Base-by-base conservation (phyloP, 2,113 vertebrate genomes). In the Pelmatolapia mariae region DNA sequence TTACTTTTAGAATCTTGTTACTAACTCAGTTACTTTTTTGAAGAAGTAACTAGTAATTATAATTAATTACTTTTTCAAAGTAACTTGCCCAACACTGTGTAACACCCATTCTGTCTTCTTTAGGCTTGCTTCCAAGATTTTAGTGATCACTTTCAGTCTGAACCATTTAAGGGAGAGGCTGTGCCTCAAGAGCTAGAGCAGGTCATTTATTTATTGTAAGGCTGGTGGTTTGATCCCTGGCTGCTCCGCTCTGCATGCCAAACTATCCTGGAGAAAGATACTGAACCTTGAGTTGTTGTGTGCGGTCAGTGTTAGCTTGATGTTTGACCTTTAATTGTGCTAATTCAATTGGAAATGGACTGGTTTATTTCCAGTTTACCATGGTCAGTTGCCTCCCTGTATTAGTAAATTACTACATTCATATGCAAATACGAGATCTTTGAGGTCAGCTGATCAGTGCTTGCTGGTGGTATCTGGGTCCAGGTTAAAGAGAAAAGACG, bases 71-170 rank as follows among this genome's bases (percentile, higher is more conserved):
- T n/a, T n/a, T n/a, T n/a, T n/a, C n/a, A n/a, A n/a, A n/a, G n/a
- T n/a, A n/a, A n/a, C n/a, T n/a, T n/a, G n/a, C n/a, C n/a, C n/a
- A n/a, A n/a, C n/a, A n/a, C n/a, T n/a, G n/a, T n/a, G n/a, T n/a
- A n/a, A n/a, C n/a, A n/a, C n/a, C n/a, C n/a, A n/a, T 57, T 29
- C 56, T 29, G 0, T 57, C 12, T 16, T 16, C 24, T 59, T 59
- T 59, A 29, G 24, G 12, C 54, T 57, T 0, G 0, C 22, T 57
- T 26, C 22, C 54, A 57, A 26, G 0, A 26, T 57, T 26, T 57
- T 4, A 13, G 26, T 29, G 56, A 1, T 59, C 8, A 59, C 56
- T 31, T 59, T 59, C 0, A 1, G 13, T 59, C 26, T 18, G 24
- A 59, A 16, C 56, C 56, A 59, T 10, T 59, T 59, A 29, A 5